Evolutionary conservation across 2,888 invertebrate genomes (phyloP).

Genomic region (Thecophora atra): DNA sequence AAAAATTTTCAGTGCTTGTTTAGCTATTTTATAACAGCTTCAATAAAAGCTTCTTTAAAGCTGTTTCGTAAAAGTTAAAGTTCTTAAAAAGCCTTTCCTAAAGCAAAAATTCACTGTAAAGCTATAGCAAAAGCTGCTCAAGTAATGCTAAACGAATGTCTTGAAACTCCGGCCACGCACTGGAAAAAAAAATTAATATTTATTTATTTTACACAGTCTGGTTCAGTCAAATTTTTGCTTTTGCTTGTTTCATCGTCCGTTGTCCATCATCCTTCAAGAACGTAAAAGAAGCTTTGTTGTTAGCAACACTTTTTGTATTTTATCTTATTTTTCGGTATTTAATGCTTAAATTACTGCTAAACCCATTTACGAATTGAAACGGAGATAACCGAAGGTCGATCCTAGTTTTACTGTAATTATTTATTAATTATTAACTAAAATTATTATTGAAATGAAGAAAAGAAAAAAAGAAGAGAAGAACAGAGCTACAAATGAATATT

Average conservation of each 20-base stretch:
- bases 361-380: constrained; percentile 20
- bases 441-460: background rate
- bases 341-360: constrained; percentile 33
- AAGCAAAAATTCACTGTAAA: constrained; percentile 29
- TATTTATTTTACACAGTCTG: constrained; percentile 48
- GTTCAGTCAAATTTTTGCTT: background rate
- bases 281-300: constrained; percentile 4
- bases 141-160: constrained; percentile 22
- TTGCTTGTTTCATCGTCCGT: background rate
- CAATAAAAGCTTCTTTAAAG: no score
- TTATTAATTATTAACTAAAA: background rate
- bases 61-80: constrained; percentile 7
- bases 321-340: constrained; percentile 19
- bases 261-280: background rate
- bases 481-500: background rate
- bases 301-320: background rate
- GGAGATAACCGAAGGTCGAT: constrained; percentile 12
- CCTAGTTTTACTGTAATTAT: constrained; percentile 28
- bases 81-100: no score
- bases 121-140: constrained; percentile 41
- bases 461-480: background rate
- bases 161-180: background rate
- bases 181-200: constrained; percentile 40
- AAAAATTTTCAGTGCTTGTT: no score
- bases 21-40: no score